Conservation (phyloP, 2,888 invertebrate species). For the Odontomyia ornata region DNA sequence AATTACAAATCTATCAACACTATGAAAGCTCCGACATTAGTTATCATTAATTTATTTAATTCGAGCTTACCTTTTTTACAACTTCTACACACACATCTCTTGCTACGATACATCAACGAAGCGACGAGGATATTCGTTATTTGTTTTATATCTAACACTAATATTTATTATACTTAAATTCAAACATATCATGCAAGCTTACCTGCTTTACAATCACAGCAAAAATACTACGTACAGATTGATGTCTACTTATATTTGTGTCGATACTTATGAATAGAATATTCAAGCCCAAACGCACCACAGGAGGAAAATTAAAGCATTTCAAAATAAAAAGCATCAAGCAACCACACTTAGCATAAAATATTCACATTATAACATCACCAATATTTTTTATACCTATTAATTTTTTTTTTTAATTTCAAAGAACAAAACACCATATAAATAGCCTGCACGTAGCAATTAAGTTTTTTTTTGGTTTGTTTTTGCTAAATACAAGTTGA, state of each 20-base stretch:
- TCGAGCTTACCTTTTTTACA: slow-evolving; percentile 31
- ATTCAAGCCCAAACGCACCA: neutral
- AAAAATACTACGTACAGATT: neutral
- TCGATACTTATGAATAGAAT: neutral
- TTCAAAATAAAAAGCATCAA: slow-evolving; percentile 30
- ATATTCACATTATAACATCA: slow-evolving; percentile 23
- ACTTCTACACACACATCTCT: neutral
- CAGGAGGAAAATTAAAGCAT: neutral
- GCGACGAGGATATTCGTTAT: neutral
- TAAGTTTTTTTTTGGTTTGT: neutral
- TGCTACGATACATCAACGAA: neutral
- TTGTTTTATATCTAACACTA: no score
- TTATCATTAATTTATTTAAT: neutral
- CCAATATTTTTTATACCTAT: neutral
- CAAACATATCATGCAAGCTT: slow-evolving; percentile 46
- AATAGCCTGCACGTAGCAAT: slow-evolving; percentile 39
- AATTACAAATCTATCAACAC: neutral
- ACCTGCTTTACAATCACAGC: slow-evolving; percentile 34
- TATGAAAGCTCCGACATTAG: slow-evolving; percentile 32
- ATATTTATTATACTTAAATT: neutral
- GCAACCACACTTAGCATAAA: slow-evolving; percentile 11
- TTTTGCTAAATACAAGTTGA: neutral
- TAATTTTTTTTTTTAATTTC: neutral
- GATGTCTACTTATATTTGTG: neutral
- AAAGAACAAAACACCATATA: slow-evolving; percentile 48